phyloP scores from a whole-genome alignment of 2,113 vertebrate genomes.

The Archilochus colubris region DNA sequence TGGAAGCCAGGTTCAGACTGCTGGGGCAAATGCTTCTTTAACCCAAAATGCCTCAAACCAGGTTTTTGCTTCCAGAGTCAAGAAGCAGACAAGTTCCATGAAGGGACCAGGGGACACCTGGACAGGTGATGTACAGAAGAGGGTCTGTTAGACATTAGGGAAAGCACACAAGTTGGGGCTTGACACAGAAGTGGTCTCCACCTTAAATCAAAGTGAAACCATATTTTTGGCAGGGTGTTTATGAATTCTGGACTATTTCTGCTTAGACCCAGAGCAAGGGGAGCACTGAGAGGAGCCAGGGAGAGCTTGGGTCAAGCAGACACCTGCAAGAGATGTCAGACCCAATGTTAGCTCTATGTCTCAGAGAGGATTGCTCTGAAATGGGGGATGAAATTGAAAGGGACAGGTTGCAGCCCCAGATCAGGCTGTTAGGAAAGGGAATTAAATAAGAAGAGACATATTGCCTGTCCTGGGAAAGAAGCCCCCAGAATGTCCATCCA shows the following conservation, averaged over 20 bases:
- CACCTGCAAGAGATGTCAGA: background rate
- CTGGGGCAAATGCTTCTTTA: background rate
- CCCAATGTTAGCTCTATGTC: background rate
- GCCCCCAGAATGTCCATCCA: background rate
- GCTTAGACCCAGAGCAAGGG: background rate
- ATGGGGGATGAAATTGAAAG: background rate
- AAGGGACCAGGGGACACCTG: background rate
- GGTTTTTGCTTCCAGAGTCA: background rate
- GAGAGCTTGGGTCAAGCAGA: background rate
- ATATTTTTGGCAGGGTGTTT: background rate
- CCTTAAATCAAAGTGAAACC: background rate
- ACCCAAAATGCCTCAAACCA: accelerated
- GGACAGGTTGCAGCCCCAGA: background rate
- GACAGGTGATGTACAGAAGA: background rate
- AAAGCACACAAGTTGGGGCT: background rate
- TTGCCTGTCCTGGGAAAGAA: background rate
- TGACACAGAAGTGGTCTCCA: background rate
- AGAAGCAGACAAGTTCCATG: background rate
- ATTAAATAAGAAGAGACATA: background rate
- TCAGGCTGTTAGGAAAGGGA: background rate
- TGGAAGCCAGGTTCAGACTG: background rate
- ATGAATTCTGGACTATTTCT: background rate
- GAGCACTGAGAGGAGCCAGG: background rate
- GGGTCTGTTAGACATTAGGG: background rate
- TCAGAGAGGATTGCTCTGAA: background rate